These are phyloP conservation scores for Ichneumon xanthorius DNA, from an alignment of 2,888 invertebrate genomes.

Conservation along the genomic window DNA sequence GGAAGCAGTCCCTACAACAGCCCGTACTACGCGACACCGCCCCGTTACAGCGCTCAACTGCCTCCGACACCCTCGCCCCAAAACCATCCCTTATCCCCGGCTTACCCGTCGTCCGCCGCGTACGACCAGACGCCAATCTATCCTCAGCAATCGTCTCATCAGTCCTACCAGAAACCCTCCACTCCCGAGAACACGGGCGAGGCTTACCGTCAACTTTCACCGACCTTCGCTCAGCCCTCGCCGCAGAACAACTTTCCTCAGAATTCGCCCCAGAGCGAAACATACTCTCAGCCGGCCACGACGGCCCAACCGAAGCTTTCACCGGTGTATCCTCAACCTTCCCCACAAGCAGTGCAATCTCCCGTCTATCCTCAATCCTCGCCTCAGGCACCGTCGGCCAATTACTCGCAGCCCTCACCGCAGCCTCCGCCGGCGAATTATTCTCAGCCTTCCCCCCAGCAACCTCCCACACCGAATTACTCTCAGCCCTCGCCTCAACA, in stretches of 20 bases:
- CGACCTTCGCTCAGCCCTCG: conserved; percentile 69
- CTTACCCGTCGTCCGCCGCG: conserved; percentile 86
- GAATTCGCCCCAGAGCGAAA: conserved; percentile 74
- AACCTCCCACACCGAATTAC: conserved; percentile 84
- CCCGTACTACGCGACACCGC: conserved; percentile 83
- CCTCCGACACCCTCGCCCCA: conserved; percentile 88
- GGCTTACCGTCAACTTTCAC: conserved; percentile 63
- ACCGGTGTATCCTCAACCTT: conserved; percentile 77
- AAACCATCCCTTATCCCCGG: conserved; percentile 86
- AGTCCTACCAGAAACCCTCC: conserved; percentile 78
- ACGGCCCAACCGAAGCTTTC: conserved; percentile 62
- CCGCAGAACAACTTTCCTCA: conserved; percentile 70
- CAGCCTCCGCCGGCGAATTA: conserved; percentile 80
- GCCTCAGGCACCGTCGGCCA: conserved; percentile 80
- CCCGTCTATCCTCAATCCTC: conserved; percentile 76
- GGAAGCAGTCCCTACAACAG: conserved; percentile 94
- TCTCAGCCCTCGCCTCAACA: conserved; percentile 82
- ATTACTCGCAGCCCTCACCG: conserved; percentile 84
- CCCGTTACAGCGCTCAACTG: conserved; percentile 91
- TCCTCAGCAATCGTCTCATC: conserved; percentile 78
- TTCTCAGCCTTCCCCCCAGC: conserved; percentile 81
- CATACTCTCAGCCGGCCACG: conserved; percentile 81
- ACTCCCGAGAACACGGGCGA: conserved; percentile 76
- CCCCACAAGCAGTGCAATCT: conserved; percentile 72
- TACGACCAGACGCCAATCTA: conserved; percentile 82